A percentile compares a stretch with the other conserved stretches of the same genome.
Evolutionary conservation across 2,888 invertebrate genomes (phyloP).

Genomic region (Coronaproctus castanopsis): DNA sequence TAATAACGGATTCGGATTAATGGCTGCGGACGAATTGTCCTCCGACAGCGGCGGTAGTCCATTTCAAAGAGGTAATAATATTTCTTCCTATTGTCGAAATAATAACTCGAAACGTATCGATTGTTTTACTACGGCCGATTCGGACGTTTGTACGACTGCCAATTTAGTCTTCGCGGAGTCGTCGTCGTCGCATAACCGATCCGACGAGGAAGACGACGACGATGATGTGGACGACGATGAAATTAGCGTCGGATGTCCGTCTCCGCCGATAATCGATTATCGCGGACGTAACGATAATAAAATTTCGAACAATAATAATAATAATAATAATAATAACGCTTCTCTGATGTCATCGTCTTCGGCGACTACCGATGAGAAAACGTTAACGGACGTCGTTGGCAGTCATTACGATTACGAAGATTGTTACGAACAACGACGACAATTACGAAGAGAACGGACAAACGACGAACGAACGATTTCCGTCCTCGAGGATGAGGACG

Average conservation of each 20-base stretch:
- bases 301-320: neutral
- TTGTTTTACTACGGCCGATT: too few relatives aligned
- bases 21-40: constrained; percentile 11
- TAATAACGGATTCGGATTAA: constrained; percentile 5
- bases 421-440: neutral
- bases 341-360: neutral
- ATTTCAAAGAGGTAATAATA: too few relatives aligned
- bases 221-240: constrained; percentile 39
- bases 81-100: too few relatives aligned
- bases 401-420: neutral
- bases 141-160: too few relatives aligned
- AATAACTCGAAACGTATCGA: too few relatives aligned
- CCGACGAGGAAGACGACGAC: neutral
- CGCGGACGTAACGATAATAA: constrained; percentile 21
- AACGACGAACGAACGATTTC: too few relatives aligned
- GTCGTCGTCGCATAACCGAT: constrained; percentile 4
- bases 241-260: constrained; percentile 59
- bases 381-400: neutral
- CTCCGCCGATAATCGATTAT: constrained; percentile 22
- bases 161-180: too few relatives aligned
- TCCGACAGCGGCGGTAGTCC: neutral
- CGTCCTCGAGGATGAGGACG: neutral
- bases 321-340: neutral
- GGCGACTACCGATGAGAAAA: neutral
- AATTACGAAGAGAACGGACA: constrained; percentile 5